Evolutionary conservation across 2,888 invertebrate species (phyloP).

Genomic region (Exocentrus adspersus): DNA sequence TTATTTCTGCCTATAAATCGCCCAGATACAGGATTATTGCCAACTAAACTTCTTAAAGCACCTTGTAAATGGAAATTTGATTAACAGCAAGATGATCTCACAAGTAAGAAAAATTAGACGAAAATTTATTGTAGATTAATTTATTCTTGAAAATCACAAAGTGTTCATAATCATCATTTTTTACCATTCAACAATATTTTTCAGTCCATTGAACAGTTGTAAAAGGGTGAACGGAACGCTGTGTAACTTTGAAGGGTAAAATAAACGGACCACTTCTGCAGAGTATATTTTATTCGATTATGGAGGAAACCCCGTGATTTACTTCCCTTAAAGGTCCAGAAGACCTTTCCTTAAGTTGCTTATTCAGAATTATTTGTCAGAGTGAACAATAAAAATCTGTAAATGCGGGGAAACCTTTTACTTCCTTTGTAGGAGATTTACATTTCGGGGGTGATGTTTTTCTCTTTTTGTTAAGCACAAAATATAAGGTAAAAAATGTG

Average conservation of each 20-base stretch:
- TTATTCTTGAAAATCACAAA: background rate
- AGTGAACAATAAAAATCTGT: no score
- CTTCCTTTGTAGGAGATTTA: no score
- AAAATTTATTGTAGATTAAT: background rate
- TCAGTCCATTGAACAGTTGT: constrained; percentile 10
- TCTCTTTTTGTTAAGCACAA: no score
- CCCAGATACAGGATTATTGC: no score
- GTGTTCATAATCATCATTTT: background rate
- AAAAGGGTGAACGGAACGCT: background rate
- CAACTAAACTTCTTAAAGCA: no score
- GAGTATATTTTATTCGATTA: background rate
- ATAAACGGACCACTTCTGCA: background rate
- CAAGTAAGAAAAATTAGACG: background rate
- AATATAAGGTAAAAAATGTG: background rate
- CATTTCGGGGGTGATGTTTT: no score
- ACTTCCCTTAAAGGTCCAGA: background rate
- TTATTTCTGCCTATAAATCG: background rate
- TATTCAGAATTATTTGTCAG: no score
- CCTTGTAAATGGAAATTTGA: no score
- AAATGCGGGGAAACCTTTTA: no score
- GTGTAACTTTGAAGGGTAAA: background rate
- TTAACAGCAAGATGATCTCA: no score
- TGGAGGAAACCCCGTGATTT: background rate
- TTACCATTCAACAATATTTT: constrained; percentile 16
- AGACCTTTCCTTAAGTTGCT: no score